Conservation (phyloP, 2,888 invertebrate genomes). For the Eupeodes latifasciatus region DNA sequence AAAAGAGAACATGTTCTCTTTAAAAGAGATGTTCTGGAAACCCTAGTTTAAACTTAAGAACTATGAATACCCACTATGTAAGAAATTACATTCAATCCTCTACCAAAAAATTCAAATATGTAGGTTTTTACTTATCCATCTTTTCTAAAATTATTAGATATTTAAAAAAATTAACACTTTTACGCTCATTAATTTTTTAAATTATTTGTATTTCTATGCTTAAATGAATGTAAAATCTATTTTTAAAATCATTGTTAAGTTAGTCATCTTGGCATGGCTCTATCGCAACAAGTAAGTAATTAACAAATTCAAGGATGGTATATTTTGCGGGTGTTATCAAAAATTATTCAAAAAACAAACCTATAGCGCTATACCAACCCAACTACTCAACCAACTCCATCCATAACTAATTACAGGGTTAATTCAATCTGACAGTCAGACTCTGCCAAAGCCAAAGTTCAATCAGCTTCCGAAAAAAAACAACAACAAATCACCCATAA, state of each 20-base stretch:
- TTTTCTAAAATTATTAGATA: too few species aligned
- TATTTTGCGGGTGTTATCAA: conserved; percentile 3
- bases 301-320: conserved; percentile 18
- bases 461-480: conserved; percentile 69
- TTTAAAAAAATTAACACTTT: too few species aligned
- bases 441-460: conserved; percentile 60
- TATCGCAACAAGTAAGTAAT: conserved; percentile 31
- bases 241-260: background rate
- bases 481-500: conserved; percentile 25
- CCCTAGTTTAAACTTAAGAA: too few species aligned
- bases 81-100: too few species aligned
- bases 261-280: background rate
- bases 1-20: too few species aligned
- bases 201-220: too few species aligned
- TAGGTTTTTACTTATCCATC: too few species aligned
- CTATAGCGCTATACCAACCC: background rate
- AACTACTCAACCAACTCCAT: conserved; percentile 33
- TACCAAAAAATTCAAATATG: too few species aligned
- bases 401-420: conserved; percentile 64
- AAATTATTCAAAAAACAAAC: conserved; percentile 26
- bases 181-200: too few species aligned
- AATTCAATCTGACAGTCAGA: conserved; percentile 67
- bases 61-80: too few species aligned
- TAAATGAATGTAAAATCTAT: background rate
- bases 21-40: too few species aligned